Evolutionary conservation across 2,888 invertebrate genomes (phyloP), one percentile per base, ranked within the genome.

Genomic region (Scaptomyza cyrtandrae): DNA sequence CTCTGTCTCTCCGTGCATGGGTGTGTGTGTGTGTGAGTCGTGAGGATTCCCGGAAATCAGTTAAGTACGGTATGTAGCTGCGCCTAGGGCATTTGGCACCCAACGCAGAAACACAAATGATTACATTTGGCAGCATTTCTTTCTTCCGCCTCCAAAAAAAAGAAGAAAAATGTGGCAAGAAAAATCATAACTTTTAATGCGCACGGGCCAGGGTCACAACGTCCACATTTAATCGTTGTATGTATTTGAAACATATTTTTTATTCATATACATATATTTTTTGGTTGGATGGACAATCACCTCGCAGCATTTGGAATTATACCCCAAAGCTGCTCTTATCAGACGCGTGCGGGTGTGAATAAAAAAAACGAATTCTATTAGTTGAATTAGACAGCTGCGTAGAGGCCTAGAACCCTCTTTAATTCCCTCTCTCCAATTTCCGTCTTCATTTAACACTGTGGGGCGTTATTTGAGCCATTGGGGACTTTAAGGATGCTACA

Each of bases 41-140:
- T 55, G 68, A 63, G 67, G 69, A 75, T 84, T 80, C 70, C 72
- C 63, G 74, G 84, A 86, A 85, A 85, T 86, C 85, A 84, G 84
- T 82, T 86, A 81, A 84, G 85, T 79, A 84, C 75, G 65, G 64
- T 71, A 65, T 70, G 71, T 66, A 72, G 70, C 74, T 66, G 62
- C 55, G 67, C 82, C 77, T 64, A 44, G 59, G 71, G 78, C 82
- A 61, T 67, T 81, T 76, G 73, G 65, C 77, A 66, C 65, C 78
- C 71, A 58, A 74, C 81, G 61, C 4, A 64, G 74, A 66, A 71
- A 54, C 75, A 61, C 69, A 69, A 78, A 85, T 71, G 86, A 82
- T 82, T 76, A 76, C 72, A 71, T 76, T 76, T 76, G 72, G 59
- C 71, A 72, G 64, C 68, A 53, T 67, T 71, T 56, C 59, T 61